phyloP scores from a whole-genome alignment of 2,888 invertebrate species.

The Drepanosiphum platanoidis region DNA sequence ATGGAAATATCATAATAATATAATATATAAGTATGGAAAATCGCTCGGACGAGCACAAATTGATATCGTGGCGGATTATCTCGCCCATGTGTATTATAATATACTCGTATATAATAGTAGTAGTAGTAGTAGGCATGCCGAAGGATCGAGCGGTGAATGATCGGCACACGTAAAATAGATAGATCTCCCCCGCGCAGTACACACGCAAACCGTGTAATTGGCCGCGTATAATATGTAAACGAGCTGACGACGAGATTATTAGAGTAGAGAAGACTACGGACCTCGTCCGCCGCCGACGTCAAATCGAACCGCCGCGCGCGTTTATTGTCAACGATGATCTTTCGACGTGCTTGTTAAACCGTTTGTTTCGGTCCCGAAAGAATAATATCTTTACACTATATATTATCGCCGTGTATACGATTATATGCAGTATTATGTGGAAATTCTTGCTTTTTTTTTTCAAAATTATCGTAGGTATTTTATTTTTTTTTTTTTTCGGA shows the following conservation, averaged over 20 bases:
- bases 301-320: not conserved
- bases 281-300: slow-evolving; percentile 27
- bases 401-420: not conserved
- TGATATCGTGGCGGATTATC: slow-evolving; percentile 52
- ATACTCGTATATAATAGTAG: too few relatives aligned
- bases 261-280: slow-evolving; percentile 28
- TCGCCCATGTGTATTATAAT: slow-evolving; percentile 34
- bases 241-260: slow-evolving; percentile 41
- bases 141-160: slow-evolving; percentile 42
- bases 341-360: slow-evolving; percentile 58
- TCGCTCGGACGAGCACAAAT: slow-evolving; percentile 48
- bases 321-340: slow-evolving; percentile 58
- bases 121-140: too few relatives aligned
- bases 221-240: not conserved
- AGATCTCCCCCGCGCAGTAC: not conserved
- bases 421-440: not conserved
- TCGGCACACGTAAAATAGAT: slow-evolving; percentile 18
- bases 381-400: not conserved
- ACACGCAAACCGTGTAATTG: slow-evolving; percentile 54
- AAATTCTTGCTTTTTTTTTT: not conserved
- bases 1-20: too few relatives aligned
- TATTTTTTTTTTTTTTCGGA: not conserved
- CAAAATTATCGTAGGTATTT: not conserved
- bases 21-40: slow-evolving; percentile 40
- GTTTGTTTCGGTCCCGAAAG: slow-evolving; percentile 43